Conservation (phyloP, 2,113 vertebrate species). For the Himantopus leucocephalus region DNA sequence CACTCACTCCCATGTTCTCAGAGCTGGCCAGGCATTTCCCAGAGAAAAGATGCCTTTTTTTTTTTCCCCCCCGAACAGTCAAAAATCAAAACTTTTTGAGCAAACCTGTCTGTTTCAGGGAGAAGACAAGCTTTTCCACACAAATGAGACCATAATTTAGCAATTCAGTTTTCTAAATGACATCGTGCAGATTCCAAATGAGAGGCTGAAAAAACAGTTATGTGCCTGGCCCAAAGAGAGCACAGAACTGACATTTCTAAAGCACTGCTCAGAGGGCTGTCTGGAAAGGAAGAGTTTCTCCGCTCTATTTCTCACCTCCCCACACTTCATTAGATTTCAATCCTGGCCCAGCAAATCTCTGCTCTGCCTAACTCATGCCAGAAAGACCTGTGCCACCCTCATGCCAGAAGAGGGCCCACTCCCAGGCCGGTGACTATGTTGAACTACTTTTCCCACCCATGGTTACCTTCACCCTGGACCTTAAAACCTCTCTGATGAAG, state of each 20-base stretch:
- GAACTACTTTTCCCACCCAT: background rate
- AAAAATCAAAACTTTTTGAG: background rate
- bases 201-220: background rate
- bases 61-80: fast-evolving
- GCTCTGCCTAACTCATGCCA: background rate
- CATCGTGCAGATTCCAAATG: background rate
- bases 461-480: background rate
- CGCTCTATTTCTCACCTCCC: background rate
- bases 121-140: background rate
- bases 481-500: background rate
- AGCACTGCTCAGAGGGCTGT: background rate
- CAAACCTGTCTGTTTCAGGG: background rate
- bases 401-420: background rate
- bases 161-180: background rate
- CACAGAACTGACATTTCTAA: background rate
- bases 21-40: background rate
- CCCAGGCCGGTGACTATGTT: background rate
- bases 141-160: background rate
- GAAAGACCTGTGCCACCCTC: background rate
- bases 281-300: background rate
- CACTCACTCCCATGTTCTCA: background rate
- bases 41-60: background rate
- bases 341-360: background rate
- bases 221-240: background rate
- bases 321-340: background rate